Conservation (phyloP, 2,113 vertebrate species). For the Centropus unirufus region DNA sequence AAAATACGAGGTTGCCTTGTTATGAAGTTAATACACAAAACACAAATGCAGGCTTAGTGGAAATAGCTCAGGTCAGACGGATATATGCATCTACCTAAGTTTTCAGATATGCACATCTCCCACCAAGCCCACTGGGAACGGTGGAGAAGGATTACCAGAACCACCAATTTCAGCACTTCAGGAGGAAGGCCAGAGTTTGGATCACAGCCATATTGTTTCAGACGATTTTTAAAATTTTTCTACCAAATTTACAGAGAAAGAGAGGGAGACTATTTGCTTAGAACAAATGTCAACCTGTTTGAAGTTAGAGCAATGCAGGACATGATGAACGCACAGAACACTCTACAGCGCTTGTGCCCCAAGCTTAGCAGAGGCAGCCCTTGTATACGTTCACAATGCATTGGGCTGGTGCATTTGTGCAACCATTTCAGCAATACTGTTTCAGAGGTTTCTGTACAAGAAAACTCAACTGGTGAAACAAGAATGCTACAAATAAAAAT, state of each 20-base stretch:
- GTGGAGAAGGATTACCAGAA: background rate
- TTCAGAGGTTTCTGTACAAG: background rate
- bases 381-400: fast-evolving
- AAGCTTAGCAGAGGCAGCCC: background rate
- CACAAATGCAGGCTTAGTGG: background rate
- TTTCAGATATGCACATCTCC: background rate
- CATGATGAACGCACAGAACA: background rate
- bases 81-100: background rate
- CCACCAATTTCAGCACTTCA: background rate
- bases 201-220: background rate
- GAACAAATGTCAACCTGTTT: background rate
- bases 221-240: background rate
- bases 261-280: background rate
- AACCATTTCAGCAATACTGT: background rate
- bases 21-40: background rate
- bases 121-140: background rate
- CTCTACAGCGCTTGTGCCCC: background rate
- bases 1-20: conserved; percentile 21
- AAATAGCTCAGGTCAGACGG: background rate
- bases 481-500: background rate
- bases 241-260: background rate
- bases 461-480: background rate
- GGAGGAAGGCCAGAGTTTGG: background rate
- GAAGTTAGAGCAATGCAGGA: background rate
- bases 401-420: background rate